Conservation (phyloP, 2,113 vertebrate species). For the Cochlearius cochlearius region DNA sequence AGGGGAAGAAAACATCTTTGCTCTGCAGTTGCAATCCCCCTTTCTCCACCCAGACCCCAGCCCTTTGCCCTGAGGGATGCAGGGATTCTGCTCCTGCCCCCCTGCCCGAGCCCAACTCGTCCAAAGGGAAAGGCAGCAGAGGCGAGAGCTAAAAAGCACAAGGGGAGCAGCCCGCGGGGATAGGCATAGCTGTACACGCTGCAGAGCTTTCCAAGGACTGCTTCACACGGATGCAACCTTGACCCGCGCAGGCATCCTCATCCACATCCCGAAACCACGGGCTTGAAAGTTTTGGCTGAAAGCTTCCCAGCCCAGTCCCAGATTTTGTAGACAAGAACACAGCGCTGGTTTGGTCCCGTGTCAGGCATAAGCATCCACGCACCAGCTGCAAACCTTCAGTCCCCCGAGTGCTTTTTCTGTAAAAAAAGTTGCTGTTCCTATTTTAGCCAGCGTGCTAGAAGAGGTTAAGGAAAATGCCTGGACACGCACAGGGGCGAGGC, state of each 20-base stretch:
- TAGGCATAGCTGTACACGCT: accelerated
- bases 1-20: too few relatives aligned
- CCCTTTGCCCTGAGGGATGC: too few relatives aligned
- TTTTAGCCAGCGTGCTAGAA: background rate
- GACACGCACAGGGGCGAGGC: accelerated
- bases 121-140: too few relatives aligned
- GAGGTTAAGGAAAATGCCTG: background rate
- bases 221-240: background rate
- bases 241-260: background rate
- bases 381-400: background rate
- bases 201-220: accelerated
- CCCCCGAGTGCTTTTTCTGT: background rate
- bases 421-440: background rate
- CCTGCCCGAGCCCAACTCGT: accelerated
- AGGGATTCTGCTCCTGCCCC: background rate
- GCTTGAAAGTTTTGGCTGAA: background rate
- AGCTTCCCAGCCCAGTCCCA: background rate
- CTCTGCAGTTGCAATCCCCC: background rate
- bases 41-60: background rate
- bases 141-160: background rate
- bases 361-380: accelerated
- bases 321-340: background rate
- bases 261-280: accelerated
- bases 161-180: background rate
- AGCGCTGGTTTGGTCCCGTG: background rate